Percentiles rank a stretch among this genome's conserved stretches.
Conservation (phyloP, 2,797 vertebrate species). For the Melopsittacus undulatus region DNA sequence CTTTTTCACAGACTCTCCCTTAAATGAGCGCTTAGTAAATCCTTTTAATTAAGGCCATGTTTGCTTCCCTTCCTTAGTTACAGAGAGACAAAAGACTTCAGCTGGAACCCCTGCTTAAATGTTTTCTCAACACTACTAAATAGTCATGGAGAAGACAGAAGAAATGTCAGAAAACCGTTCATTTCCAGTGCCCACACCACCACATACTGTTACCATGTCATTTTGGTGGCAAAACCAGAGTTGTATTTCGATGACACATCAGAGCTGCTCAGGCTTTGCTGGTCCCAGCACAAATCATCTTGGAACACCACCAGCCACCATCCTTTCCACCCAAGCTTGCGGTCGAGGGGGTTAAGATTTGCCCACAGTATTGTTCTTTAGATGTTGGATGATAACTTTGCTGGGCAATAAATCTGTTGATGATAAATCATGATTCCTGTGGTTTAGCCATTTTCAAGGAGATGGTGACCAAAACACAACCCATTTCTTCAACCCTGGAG, state of each 20-base stretch:
- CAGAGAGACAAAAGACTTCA: neutral
- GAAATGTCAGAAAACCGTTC: neutral
- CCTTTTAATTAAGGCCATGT: neutral
- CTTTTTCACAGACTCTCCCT: neutral
- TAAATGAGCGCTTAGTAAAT: neutral
- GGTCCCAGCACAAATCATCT: neutral
- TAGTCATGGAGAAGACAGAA: neutral
- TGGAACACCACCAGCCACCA: rapidly evolving
- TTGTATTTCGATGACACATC: neutral
- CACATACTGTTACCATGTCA: neutral
- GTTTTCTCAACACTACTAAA: neutral
- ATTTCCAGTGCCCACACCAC: neutral
- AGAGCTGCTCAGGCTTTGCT: neutral
- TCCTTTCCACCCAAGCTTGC: rapidly evolving
- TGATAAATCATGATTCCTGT: neutral
- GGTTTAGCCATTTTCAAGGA: neutral
- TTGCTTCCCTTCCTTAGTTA: neutral
- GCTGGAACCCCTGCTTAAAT: neutral
- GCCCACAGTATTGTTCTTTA: neutral
- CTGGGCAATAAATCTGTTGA: neutral
- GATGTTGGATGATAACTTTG: neutral
- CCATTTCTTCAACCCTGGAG: neutral
- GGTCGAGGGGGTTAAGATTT: neutral
- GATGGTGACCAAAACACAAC: rapidly evolving
- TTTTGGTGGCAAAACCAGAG: neutral